Evolutionary conservation across 2,113 vertebrate genomes (phyloP), one percentile per base, ranked within the genome.

Genomic region (Ceyx melanurus): DNA sequence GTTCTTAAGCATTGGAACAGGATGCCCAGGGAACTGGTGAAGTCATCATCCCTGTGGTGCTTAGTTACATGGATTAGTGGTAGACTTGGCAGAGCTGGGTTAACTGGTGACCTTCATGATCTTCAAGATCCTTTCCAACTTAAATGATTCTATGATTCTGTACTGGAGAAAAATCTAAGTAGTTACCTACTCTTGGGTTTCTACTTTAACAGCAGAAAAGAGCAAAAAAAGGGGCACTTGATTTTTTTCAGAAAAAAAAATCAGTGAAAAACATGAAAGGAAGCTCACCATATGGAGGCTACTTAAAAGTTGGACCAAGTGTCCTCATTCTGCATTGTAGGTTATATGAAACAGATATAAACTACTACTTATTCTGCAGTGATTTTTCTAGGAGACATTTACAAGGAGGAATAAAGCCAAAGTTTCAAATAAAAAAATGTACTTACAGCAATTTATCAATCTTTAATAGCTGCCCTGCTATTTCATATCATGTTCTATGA

Each of bases 401-500:
- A 92, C 42, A 93, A 95, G 88, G 64, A 82, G 29, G 43, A 92
- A 86, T 84, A 90, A 91, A 88, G 48, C 73, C 86, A 94, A 91
- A 86, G n/a, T 74, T 65, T 57, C 33, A 91, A 91, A 89, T 46
- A 40, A 88, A 92, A 83, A 83, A 76, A 67, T 6, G 19, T 80
- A 61, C 48, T 92, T 86, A 86, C 20, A 91, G 60, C 48, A 89
- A 79, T 92, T 96, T 94, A 89, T 93, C 89, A 78, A 31, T 86
- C 48, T 93, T 92, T 93, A 93, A 90, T 86, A 92, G 75, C 64
- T 93, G 60, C 57, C 70, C 45, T 86, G 82, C 72, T 93, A 90
- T 95, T 94, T 96, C 83, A 88, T 93, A 89, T 82, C 58, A 68
- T 88, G 80, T 88, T 87, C 35, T 31, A 68, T 86, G 75, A 94